phyloP scores from a whole-genome alignment of 2,113 vertebrate genomes.

The Clupea harengus region DNA sequence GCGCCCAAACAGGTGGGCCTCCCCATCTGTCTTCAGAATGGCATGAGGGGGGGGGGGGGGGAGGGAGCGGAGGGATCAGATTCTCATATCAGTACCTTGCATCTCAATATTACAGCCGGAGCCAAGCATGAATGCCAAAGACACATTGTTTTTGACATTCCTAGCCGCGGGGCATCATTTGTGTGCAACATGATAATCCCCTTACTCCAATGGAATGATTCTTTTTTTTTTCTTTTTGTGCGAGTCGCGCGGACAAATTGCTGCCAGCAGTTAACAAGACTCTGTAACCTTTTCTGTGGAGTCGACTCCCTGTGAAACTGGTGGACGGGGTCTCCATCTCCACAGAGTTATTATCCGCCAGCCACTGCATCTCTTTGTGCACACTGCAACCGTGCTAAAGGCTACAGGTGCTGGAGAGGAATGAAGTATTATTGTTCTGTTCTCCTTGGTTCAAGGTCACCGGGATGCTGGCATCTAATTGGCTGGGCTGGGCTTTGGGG shows the following conservation, averaged over 20 bases:
- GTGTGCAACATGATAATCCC: conserved; percentile 20
- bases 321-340: background rate
- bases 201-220: background rate
- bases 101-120: background rate
- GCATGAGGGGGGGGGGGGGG: background rate
- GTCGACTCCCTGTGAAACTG: background rate
- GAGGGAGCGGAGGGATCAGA: background rate
- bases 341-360: background rate
- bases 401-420: background rate
- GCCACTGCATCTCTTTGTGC: background rate
- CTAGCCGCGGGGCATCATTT: conserved; percentile 3
- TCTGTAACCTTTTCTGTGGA: conserved; percentile 2
- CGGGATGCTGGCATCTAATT: background rate
- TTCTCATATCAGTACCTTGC: background rate
- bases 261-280: background rate
- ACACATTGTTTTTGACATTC: conserved; percentile 12
- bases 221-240: background rate
- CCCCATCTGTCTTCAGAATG: background rate
- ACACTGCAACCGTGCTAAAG: background rate
- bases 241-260: background rate
- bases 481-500: background rate
- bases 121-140: background rate
- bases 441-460: background rate
- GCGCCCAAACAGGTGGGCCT: background rate
- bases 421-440: background rate